These are phyloP conservation scores for Bradypodion ventrale DNA, from an alignment of 2,797 vertebrate species.

Conservation along the genomic window DNA sequence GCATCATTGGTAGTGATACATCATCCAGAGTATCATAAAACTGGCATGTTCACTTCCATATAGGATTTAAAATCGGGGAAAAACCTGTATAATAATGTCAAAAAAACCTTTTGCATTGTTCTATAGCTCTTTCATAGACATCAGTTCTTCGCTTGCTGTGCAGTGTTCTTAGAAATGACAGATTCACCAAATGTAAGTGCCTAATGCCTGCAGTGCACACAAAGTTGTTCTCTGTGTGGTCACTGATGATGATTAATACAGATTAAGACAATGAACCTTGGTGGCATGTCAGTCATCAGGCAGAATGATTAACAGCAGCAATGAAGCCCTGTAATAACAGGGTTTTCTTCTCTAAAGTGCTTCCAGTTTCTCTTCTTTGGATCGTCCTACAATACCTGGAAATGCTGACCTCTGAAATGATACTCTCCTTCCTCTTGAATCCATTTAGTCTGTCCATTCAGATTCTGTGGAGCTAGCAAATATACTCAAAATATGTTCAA, in stretches of 20 bases:
- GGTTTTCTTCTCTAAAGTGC: background rate
- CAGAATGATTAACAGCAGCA: background rate
- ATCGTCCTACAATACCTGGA: background rate
- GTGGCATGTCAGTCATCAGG: background rate
- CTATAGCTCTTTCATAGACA: background rate
- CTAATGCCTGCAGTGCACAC: background rate
- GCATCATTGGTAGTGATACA: background rate
- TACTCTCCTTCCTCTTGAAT: background rate
- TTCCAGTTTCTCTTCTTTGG: background rate
- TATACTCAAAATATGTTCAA: background rate
- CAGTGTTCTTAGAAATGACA: background rate
- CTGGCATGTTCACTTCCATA: background rate
- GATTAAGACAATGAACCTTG: background rate
- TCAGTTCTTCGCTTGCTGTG: background rate
- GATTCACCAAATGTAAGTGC: background rate
- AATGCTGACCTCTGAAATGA: background rate
- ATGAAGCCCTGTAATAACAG: background rate
- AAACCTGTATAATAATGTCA: background rate
- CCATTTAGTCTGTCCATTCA: background rate
- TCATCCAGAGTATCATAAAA: accelerated
- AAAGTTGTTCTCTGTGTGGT: background rate
- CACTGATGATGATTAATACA: background rate
- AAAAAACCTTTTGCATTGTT: background rate
- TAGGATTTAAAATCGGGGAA: constrained; percentile 21
- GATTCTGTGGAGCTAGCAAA: background rate